Evolutionary conservation across 53 echinoderm and acorn worm species (phyloP).

Genomic region (Temnopleurus reevesii): DNA sequence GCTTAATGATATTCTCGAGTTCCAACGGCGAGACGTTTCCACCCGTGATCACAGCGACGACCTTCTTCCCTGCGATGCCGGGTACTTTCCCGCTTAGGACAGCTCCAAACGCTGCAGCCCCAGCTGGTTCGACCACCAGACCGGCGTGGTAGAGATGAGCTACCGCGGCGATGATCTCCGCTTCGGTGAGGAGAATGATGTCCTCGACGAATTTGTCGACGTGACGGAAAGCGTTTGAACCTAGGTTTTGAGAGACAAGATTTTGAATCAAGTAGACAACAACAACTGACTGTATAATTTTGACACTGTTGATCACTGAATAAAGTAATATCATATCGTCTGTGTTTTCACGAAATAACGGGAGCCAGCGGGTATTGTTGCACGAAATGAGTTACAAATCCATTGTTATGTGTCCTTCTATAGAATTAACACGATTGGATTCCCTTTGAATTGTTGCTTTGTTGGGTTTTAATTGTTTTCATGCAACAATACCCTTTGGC

Average conservation of each 20-base stretch:
- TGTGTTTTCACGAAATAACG: too few species aligned
- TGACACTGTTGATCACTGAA: too few species aligned
- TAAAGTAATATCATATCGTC: too few species aligned
- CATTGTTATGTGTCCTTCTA: too few species aligned
- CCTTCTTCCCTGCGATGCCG: constrained; percentile 70
- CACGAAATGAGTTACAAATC: too few species aligned
- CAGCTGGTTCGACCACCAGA: constrained; percentile 78
- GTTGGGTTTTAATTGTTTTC: too few species aligned
- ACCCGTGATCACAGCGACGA: constrained; percentile 76
- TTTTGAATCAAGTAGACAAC: too few species aligned
- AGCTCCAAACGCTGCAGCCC: constrained; percentile 82
- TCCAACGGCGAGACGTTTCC: constrained; percentile 71
- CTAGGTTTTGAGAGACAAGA: constrained; percentile 1
- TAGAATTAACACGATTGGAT: too few species aligned
- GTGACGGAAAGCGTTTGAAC: constrained; percentile 64
- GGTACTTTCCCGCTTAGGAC: constrained; percentile 66
- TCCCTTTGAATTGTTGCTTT: too few species aligned
- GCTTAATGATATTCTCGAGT: constrained; percentile 28
- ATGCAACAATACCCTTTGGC: too few species aligned
- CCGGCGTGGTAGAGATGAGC: constrained; percentile 64
- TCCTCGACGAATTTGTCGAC: constrained; percentile 70
- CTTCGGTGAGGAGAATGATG: constrained; percentile 68
- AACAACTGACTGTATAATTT: too few species aligned
- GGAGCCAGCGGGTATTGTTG: too few species aligned
- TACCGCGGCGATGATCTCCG: constrained; percentile 63